These are phyloP conservation scores for Baryphthengus martii DNA, from an alignment of 2,113 vertebrate genomes.

Conservation along the genomic window DNA sequence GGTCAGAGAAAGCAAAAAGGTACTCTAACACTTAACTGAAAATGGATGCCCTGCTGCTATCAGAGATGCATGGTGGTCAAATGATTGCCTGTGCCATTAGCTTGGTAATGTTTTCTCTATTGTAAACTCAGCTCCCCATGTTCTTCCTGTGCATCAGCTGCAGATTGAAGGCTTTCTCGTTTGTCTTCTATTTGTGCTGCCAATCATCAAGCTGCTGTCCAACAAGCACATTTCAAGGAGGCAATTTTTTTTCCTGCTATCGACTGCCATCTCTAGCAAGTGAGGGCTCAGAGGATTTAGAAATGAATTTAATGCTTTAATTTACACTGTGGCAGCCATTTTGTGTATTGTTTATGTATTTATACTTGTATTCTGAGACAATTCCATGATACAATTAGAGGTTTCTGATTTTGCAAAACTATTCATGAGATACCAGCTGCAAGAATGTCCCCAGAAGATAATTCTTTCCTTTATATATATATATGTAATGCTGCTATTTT, in stretches of 20 bases:
- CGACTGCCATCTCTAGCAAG: constrained; percentile 54
- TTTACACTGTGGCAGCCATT: constrained; percentile 35
- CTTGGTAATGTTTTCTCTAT: constrained; percentile 77
- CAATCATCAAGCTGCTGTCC: constrained; percentile 71
- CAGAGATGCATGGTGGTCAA: constrained; percentile 70
- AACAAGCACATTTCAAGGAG: constrained; percentile 65
- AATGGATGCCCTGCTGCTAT: constrained; percentile 78
- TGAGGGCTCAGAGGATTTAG: constrained; percentile 49
- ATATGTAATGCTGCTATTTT: not conserved
- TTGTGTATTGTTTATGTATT: not conserved
- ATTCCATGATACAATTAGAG: not conserved
- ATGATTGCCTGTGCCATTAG: constrained; percentile 79
- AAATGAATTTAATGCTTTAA: constrained; percentile 63
- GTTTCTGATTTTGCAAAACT: not conserved
- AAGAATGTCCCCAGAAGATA: not conserved
- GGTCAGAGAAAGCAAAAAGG: constrained; percentile 77
- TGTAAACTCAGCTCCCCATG: constrained; percentile 71
- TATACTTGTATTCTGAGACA: not conserved
- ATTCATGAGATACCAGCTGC: not conserved
- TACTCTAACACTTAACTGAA: constrained; percentile 76
- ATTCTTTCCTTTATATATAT: not conserved
- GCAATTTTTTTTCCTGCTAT: constrained; percentile 60
- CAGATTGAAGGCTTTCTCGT: constrained; percentile 76
- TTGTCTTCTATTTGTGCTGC: constrained; percentile 77
- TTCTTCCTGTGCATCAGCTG: constrained; percentile 75